Evolutionary conservation across 2,797 vertebrate genomes (phyloP).

Genomic region (Pangasius sanitwongsei): DNA sequence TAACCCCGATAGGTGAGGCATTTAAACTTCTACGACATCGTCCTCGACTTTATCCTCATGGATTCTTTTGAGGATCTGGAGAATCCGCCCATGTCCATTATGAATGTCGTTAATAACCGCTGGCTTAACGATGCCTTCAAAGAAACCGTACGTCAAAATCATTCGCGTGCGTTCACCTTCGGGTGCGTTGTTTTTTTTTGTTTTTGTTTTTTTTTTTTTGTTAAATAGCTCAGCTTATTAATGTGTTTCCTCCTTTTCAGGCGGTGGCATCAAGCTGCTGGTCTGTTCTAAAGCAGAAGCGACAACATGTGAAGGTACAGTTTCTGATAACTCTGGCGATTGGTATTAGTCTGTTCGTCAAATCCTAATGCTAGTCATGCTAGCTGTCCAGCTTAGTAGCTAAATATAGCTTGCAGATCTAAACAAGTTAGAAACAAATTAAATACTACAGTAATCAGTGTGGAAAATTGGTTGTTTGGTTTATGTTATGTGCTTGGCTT

Average conservation of each 20-base stretch:
- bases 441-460: background rate
- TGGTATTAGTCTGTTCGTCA: background rate
- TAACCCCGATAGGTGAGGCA: conserved; percentile 83
- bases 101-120: conserved; percentile 94
- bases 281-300: conserved; percentile 95
- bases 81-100: conserved; percentile 94
- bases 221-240: background rate
- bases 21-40: conserved; percentile 96
- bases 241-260: conserved; percentile 64
- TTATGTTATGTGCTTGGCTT: background rate
- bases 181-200: no score
- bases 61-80: conserved; percentile 98
- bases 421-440: background rate
- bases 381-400: background rate
- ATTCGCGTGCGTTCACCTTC: background rate
- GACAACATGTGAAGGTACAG: conserved; percentile 90
- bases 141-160: conserved; percentile 84
- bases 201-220: background rate
- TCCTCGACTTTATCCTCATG: conserved; percentile 97
- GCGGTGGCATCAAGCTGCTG: conserved; percentile 97
- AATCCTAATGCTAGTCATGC: background rate
- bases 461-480: background rate
- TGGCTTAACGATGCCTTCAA: conserved; percentile 98
- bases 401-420: background rate
- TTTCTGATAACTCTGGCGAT: background rate